Percentiles rank a stretch among this genome's conserved stretches.
Conservation (phyloP, 2,888 invertebrate species). For the Acleris holmiana region DNA sequence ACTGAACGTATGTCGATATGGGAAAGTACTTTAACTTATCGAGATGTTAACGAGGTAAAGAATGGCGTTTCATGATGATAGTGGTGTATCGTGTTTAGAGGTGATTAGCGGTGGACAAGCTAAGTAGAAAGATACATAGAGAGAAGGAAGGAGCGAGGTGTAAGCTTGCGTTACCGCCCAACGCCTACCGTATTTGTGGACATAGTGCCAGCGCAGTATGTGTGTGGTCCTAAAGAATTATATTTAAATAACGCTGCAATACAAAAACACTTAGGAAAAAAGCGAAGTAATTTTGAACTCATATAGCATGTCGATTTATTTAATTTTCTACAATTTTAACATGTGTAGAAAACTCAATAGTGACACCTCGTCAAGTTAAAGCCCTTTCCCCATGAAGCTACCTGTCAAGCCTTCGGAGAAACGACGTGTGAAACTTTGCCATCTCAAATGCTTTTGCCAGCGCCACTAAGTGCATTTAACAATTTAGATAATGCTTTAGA, state of each 20-base stretch:
- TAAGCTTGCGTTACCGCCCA: slow-evolving; percentile 56
- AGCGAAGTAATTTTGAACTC: neutral
- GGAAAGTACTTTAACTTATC: slow-evolving; percentile 67
- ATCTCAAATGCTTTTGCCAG: slow-evolving; percentile 53
- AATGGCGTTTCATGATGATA: slow-evolving; percentile 76
- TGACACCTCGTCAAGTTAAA: slow-evolving; percentile 22
- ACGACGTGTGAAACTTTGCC: slow-evolving; percentile 56
- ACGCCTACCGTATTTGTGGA: slow-evolving; percentile 71
- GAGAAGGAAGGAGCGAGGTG: slow-evolving; percentile 54
- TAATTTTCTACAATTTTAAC: slow-evolving; percentile 4
- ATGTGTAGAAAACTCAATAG: slow-evolving; percentile 7
- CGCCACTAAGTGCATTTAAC: slow-evolving; percentile 69
- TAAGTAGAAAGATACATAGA: slow-evolving; percentile 69
- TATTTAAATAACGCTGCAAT: slow-evolving; percentile 37
- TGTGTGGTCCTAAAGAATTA: slow-evolving; percentile 69
- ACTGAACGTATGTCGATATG: slow-evolving; percentile 52
- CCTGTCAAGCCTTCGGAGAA: slow-evolving; percentile 48
- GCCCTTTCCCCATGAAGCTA: slow-evolving; percentile 5
- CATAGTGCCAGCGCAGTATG: slow-evolving; percentile 62
- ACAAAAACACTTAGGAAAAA: neutral
- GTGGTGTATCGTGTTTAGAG: slow-evolving; percentile 70
- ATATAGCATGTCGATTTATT: neutral
- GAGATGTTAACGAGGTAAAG: slow-evolving; percentile 70
- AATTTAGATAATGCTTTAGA: slow-evolving; percentile 72
- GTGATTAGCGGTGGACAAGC: slow-evolving; percentile 66